A percentile compares a stretch with the other conserved stretches of the same genome.
These are phyloP conservation scores for Arnoldichthys spilopterus DNA, from an alignment of 2,797 vertebrate species.

Conservation along the genomic window DNA sequence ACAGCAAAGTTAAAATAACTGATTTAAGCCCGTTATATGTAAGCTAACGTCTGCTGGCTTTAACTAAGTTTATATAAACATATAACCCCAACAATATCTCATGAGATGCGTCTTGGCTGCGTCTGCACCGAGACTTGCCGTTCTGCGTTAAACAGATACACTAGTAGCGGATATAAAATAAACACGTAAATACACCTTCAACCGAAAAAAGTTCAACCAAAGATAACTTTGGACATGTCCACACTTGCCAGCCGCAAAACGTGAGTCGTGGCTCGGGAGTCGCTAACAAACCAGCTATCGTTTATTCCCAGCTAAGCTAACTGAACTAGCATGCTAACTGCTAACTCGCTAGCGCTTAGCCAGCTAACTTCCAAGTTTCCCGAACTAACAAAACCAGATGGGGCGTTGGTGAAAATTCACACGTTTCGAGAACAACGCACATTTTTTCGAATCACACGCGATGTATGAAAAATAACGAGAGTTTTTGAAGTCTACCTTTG, in stretches of 20 bases:
- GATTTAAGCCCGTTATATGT: no score
- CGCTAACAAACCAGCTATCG: slow-evolving; percentile 28
- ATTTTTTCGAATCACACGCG: background rate
- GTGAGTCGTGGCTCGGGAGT: background rate
- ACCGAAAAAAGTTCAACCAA: background rate
- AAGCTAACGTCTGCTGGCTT: no score
- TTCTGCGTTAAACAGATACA: background rate
- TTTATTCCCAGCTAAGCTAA: slow-evolving; percentile 36
- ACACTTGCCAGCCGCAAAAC: background rate
- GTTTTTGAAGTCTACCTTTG: slow-evolving; percentile 58
- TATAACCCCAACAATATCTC: no score
- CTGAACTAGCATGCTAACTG: slow-evolving; percentile 50
- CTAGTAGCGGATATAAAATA: background rate
- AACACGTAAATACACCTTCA: background rate
- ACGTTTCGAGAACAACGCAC: background rate
- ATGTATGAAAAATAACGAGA: slow-evolving; percentile 1
- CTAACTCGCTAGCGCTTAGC: slow-evolving; percentile 44
- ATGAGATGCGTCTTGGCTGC: background rate
- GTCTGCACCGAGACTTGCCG: background rate
- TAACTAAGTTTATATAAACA: no score
- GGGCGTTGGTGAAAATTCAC: background rate
- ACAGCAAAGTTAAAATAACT: no score
- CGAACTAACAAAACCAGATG: slow-evolving; percentile 25
- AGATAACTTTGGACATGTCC: background rate
- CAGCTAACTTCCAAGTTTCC: slow-evolving; percentile 43